Conservation (phyloP, 2,113 vertebrate species). For the Clarias magur region DNA sequence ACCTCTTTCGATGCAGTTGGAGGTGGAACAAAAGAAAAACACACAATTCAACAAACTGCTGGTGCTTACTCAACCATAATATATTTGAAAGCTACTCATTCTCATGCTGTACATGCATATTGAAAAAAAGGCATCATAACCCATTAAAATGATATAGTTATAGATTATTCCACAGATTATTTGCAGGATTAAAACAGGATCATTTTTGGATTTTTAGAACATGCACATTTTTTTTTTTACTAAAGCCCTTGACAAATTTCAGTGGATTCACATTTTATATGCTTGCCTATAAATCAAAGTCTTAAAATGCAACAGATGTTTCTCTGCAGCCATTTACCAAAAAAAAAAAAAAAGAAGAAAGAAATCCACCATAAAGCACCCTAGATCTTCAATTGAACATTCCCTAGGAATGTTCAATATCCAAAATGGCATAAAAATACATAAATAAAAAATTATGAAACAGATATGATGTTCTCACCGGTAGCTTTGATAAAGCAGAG, state of each 20-base stretch:
- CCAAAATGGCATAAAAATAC: not conserved
- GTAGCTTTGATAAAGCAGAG: slow-evolving; percentile 89
- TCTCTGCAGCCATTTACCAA: slow-evolving; percentile 12
- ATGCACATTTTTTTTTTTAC: not conserved
- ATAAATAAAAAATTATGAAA: not conserved
- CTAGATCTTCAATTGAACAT: not conserved
- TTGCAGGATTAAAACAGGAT: not conserved
- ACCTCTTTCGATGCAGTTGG: slow-evolving; percentile 74
- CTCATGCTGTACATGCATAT: too few relatives aligned
- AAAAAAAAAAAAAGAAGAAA: not conserved
- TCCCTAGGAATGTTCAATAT: not conserved
- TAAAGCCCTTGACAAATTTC: not conserved
- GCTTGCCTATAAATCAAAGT: not conserved
- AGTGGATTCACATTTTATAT: not conserved
- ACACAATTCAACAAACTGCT: not conserved
- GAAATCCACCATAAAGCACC: not conserved
- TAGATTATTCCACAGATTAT: not conserved
- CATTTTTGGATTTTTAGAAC: not conserved
- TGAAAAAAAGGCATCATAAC: not conserved
- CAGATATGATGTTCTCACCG: slow-evolving; percentile 72
- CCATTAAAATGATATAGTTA: not conserved
- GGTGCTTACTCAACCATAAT: not conserved
- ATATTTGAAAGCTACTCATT: not conserved
- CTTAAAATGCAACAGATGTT: not conserved
- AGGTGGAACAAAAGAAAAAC: slow-evolving; percentile 2